Evolutionary conservation across 1,140 invertebrate genomes (phyloP).

Genomic region (Drosophila santomea): DNA sequence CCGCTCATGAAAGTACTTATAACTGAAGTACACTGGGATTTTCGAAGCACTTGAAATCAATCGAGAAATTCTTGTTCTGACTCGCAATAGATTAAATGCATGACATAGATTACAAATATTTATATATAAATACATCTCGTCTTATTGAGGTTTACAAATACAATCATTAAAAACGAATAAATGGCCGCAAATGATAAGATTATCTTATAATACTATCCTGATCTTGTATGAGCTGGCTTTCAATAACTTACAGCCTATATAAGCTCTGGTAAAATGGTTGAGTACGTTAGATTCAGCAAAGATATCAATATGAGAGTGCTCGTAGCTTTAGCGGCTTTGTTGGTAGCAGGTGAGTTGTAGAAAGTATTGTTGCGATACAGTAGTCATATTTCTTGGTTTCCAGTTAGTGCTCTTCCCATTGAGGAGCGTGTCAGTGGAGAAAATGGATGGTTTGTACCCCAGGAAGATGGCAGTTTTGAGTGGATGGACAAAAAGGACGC

Average conservation of each 20-base stretch:
- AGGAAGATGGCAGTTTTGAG: slow-evolving; percentile 29
- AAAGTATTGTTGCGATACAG: too few species aligned
- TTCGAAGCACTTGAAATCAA: slow-evolving; percentile 7
- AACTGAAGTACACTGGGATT: slow-evolving; percentile 22
- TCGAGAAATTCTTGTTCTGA: background rate
- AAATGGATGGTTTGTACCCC: slow-evolving; percentile 56
- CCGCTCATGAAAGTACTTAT: slow-evolving; percentile 7
- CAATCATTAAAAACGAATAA: slow-evolving; percentile 3
- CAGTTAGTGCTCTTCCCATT: slow-evolving; percentile 52
- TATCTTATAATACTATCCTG: background rate
- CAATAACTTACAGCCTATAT: slow-evolving; percentile 3
- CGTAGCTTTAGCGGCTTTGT: slow-evolving; percentile 8
- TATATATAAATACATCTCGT: background rate
- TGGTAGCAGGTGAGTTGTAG: slow-evolving; percentile 29
- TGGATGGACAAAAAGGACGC: slow-evolving; percentile 48
- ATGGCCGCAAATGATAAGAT: background rate
- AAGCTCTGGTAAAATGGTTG: background rate
- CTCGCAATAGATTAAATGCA: slow-evolving; percentile 1
- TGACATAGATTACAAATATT: background rate
- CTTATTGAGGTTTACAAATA: background rate
- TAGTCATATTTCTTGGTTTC: background rate
- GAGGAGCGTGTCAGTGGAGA: slow-evolving; percentile 46
- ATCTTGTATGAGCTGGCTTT: background rate
- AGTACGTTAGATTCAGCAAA: background rate
- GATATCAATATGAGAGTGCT: slow-evolving; percentile 30